These are phyloP conservation scores for Caenorhabditis afra DNA, from an alignment of 2,888 invertebrate genomes.

Conservation along the genomic window DNA sequence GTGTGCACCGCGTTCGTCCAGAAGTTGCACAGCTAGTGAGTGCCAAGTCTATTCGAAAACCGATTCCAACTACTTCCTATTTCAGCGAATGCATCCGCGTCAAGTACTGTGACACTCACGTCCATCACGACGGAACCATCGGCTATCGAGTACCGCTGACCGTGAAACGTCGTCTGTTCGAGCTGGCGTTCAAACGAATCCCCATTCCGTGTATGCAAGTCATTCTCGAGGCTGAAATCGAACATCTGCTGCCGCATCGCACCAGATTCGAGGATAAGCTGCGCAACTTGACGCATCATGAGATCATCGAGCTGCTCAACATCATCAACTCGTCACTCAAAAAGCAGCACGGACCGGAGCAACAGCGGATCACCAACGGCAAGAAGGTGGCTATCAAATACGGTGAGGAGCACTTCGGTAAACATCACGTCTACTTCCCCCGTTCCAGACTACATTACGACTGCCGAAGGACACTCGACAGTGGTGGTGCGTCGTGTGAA, in stretches of 20 bases:
- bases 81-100: constrained; percentile 46
- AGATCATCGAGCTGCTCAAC: constrained; percentile 26
- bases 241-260: constrained; percentile 20
- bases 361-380: not conserved
- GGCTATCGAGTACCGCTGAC: constrained; percentile 46
- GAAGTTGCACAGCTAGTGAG: constrained; percentile 45
- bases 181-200: constrained; percentile 50
- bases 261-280: constrained; percentile 36
- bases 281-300: constrained; percentile 25
- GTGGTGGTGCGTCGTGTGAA: constrained; percentile 4
- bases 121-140: constrained; percentile 42
- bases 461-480: constrained; percentile 6
- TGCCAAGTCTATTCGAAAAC: too few relatives aligned
- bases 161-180: constrained; percentile 50
- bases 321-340: constrained; percentile 15
- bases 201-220: constrained; percentile 49
- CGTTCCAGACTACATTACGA: not conserved
- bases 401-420: too few relatives aligned
- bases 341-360: not conserved
- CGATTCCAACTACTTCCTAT: too few relatives aligned
- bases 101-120: constrained; percentile 48
- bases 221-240: constrained; percentile 11
- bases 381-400: constrained; percentile 20
- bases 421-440: not conserved
- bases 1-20: constrained; percentile 43